phyloP scores from a whole-genome alignment of 2,113 vertebrate genomes.

The Brachypodius melanocephalos region DNA sequence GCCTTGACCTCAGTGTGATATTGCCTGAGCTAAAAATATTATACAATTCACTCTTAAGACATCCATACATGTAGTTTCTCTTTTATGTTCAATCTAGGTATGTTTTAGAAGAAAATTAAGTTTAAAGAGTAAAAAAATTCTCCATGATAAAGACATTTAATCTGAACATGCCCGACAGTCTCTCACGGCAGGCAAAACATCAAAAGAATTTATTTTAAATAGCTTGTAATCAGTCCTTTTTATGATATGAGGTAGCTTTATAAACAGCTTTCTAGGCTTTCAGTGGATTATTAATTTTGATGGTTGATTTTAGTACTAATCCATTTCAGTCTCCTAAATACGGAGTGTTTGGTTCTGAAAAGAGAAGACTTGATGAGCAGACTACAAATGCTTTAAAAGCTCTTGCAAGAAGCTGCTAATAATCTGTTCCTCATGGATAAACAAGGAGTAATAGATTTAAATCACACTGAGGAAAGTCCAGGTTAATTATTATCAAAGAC shows the following conservation, averaged over 20 bases:
- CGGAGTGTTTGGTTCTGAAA: background rate
- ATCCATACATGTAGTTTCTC: background rate
- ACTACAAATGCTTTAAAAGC: constrained; percentile 18
- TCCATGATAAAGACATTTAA: background rate
- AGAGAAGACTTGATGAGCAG: background rate
- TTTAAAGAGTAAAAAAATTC: background rate
- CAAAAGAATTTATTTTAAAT: background rate
- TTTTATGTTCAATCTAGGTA: background rate
- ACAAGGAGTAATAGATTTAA: background rate
- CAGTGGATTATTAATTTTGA: constrained; percentile 7
- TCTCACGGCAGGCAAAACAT: background rate
- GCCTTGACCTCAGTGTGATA: background rate
- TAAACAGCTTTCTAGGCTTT: background rate
- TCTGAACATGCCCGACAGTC: background rate
- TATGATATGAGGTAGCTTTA: background rate
- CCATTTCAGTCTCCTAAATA: background rate
- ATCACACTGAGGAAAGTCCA: background rate
- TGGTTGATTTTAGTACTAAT: background rate
- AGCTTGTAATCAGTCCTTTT: background rate
- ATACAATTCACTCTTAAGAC: background rate
- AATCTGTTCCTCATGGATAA: background rate
- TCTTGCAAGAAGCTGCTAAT: background rate
- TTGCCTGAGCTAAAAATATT: accelerated
- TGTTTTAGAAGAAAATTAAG: background rate
- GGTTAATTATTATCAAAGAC: background rate